These are phyloP conservation scores for Catalaphyllia jardinei DNA, from an alignment of 64 coral and sea anemone species.

Conservation along the genomic window DNA sequence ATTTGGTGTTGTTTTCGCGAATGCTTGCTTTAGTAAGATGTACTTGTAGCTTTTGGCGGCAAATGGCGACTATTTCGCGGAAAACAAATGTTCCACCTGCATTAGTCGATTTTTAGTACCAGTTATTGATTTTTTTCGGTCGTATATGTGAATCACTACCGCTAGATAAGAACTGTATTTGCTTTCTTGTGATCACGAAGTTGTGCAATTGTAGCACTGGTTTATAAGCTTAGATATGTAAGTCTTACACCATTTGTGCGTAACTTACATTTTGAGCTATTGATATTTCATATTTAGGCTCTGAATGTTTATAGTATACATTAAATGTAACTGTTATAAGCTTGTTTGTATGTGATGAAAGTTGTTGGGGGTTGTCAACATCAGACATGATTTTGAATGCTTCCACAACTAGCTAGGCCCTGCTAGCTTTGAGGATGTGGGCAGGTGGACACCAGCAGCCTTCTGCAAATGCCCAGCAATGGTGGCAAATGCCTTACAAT, in stretches of 20 bases:
- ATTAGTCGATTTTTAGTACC: no score
- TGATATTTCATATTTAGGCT: not conserved
- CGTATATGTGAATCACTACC: not conserved
- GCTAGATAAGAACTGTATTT: not conserved
- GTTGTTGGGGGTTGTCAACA: conserved; percentile 39
- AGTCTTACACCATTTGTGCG: not conserved
- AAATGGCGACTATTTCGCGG: not conserved
- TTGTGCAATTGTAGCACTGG: not conserved
- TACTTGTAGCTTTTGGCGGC: not conserved
- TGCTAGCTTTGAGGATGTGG: conserved; percentile 67
- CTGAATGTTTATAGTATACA: not conserved
- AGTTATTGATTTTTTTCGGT: no score
- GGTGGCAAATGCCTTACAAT: conserved; percentile 82
- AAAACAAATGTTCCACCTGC: not conserved
- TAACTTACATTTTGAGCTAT: no score
- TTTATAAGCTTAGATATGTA: not conserved
- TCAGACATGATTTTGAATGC: conserved; percentile 68
- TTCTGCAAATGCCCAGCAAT: conserved; percentile 53
- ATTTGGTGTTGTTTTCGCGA: not conserved
- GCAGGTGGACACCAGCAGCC: conserved; percentile 58
- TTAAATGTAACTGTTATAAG: conserved; percentile 18
- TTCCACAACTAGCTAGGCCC: conserved; percentile 64
- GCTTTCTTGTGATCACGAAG: not conserved
- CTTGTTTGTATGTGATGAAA: conserved; percentile 22
- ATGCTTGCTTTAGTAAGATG: not conserved